Conservation (phyloP, 2,797 vertebrate genomes). For the Dicrostonyx torquatus region DNA sequence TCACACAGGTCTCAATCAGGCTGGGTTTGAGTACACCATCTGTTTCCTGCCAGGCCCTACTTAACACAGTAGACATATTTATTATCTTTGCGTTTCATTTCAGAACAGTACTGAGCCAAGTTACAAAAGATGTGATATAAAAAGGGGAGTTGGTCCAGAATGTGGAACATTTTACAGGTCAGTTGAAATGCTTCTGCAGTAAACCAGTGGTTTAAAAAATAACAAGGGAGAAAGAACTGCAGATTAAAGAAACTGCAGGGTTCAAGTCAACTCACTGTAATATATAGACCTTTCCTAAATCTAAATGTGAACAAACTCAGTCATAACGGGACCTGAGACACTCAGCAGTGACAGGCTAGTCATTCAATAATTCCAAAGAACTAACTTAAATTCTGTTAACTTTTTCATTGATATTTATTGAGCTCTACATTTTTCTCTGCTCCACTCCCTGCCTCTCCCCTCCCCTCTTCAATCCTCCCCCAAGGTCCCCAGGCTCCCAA, state of each 20-base stretch:
- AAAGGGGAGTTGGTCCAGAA: slow-evolving; percentile 52
- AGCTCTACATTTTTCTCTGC: no score
- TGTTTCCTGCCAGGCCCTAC: slow-evolving; percentile 62
- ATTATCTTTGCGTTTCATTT: slow-evolving; percentile 72
- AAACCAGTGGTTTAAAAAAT: neutral
- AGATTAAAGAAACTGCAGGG: neutral
- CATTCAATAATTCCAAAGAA: slow-evolving; percentile 40
- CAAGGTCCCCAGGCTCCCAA: no score
- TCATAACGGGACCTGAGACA: neutral
- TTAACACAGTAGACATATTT: slow-evolving; percentile 65
- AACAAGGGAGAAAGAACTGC: neutral
- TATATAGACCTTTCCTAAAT: neutral
- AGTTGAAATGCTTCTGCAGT: slow-evolving; percentile 9
- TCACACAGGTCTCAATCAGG: slow-evolving; percentile 47
- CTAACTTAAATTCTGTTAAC: slow-evolving; percentile 15
- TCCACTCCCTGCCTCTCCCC: no score
- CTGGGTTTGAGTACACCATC: slow-evolving; percentile 43
- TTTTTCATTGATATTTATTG: no score
- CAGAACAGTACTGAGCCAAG: slow-evolving; percentile 56
- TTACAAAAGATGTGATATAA: slow-evolving; percentile 64
- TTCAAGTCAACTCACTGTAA: neutral
- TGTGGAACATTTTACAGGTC: slow-evolving; percentile 36
- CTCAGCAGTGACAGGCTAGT: neutral
- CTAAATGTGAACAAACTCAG: neutral
- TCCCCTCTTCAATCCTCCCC: no score